Conservation (phyloP, 2,797 vertebrate species). For the Platalea minor region DNA sequence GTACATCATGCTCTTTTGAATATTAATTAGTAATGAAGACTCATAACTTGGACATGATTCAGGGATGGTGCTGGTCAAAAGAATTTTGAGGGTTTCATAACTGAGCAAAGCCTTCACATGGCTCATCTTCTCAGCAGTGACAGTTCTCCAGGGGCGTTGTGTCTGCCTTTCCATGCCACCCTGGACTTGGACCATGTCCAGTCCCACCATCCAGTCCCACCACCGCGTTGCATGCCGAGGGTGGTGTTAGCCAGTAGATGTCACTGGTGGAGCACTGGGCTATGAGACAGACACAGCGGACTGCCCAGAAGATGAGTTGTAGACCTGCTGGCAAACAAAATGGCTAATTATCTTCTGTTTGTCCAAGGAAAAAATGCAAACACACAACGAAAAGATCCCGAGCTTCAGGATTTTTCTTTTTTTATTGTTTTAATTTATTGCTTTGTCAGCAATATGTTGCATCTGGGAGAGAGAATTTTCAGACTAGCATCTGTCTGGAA, state of each 20-base stretch:
- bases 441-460: background rate
- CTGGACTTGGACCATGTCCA: accelerated
- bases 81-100: background rate
- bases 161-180: background rate
- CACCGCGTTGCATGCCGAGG: background rate
- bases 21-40: background rate
- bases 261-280: conserved; percentile 47
- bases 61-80: background rate
- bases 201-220: background rate
- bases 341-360: background rate
- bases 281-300: accelerated
- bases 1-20: background rate
- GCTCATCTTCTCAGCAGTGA: background rate
- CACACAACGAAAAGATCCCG: background rate
- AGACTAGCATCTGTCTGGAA: background rate
- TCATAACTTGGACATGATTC: background rate
- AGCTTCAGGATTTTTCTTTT: background rate
- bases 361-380: background rate
- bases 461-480: background rate
- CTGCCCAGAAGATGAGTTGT: accelerated
- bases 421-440: background rate
- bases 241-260: conserved; percentile 21
- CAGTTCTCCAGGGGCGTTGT: background rate
- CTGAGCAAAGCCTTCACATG: background rate
- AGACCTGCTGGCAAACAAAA: background rate